phyloP scores from a whole-genome alignment of 2,797 vertebrate genomes.

The Parambassis ranga region DNA sequence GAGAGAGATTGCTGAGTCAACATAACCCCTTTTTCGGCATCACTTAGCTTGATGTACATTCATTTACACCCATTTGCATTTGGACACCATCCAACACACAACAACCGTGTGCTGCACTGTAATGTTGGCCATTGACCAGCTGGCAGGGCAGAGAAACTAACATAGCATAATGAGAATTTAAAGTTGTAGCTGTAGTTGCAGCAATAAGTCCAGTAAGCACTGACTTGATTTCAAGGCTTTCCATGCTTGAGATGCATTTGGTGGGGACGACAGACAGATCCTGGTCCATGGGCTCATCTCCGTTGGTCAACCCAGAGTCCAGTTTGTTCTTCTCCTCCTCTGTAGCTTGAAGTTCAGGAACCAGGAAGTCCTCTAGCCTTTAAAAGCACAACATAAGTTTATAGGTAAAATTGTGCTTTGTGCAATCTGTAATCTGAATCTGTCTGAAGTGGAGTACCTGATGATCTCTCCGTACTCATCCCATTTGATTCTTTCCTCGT shows the following conservation, averaged over 20 bases:
- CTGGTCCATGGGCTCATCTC: constrained; percentile 97
- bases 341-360: constrained; percentile 96
- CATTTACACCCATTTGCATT: neutral
- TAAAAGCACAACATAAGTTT: constrained; percentile 12
- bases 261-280: constrained; percentile 97
- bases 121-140: neutral
- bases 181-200: neutral
- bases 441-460: constrained; percentile 77
- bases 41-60: neutral
- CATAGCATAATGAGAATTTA: neutral
- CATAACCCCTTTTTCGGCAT: neutral
- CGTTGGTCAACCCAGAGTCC: constrained; percentile 93
- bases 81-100: constrained; percentile 6
- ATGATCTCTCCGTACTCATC: constrained; percentile 99
- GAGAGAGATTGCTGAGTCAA: neutral
- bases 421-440: neutral
- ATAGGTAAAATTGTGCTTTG: neutral
- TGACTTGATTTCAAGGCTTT: constrained; percentile 96
- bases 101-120: neutral
- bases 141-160: neutral
- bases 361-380: constrained; percentile 97
- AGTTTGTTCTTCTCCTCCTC: constrained; percentile 98
- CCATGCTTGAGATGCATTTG: constrained; percentile 90
- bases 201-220: constrained; percentile 42
- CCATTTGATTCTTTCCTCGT: constrained; percentile 98